Evolutionary conservation across 2,113 vertebrate genomes (phyloP).

Genomic region (Pantherophis guttatus): DNA sequence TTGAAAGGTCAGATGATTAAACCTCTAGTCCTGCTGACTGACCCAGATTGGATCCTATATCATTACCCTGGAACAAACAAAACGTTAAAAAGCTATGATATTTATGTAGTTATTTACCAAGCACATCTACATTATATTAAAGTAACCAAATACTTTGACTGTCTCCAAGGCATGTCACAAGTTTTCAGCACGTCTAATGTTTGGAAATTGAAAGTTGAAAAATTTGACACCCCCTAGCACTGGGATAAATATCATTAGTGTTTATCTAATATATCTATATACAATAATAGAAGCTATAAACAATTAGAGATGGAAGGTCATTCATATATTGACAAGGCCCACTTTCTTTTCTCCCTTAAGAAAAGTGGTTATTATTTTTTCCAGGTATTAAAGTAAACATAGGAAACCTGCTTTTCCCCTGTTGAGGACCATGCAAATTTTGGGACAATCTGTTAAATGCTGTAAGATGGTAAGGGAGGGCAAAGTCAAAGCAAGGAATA

Average conservation of each 20-base stretch:
- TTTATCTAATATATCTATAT: too few relatives aligned
- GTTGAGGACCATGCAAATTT: neutral
- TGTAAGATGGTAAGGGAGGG: neutral
- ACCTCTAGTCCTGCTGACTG: neutral
- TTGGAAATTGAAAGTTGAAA: too few relatives aligned
- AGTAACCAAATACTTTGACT: too few relatives aligned
- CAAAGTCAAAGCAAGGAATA: neutral
- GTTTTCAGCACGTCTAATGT: too few relatives aligned
- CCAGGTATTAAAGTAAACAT: neutral
- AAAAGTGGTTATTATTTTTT: neutral
- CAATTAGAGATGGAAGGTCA: neutral
- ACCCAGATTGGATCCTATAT: neutral
- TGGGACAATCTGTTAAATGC: neutral
- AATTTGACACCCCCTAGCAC: too few relatives aligned
- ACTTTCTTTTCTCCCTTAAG: neutral
- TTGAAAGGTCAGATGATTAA: neutral
- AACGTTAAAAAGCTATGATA: too few relatives aligned
- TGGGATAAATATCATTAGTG: too few relatives aligned
- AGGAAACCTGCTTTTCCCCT: neutral
- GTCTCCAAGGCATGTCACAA: too few relatives aligned
- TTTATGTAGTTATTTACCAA: too few relatives aligned
- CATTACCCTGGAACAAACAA: too few relatives aligned
- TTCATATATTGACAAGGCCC: neutral
- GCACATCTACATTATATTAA: too few relatives aligned
- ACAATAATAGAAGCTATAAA: neutral